Evolutionary conservation across 2,797 vertebrate genomes (phyloP).

Genomic region (Pipistrellus nathusii): DNA sequence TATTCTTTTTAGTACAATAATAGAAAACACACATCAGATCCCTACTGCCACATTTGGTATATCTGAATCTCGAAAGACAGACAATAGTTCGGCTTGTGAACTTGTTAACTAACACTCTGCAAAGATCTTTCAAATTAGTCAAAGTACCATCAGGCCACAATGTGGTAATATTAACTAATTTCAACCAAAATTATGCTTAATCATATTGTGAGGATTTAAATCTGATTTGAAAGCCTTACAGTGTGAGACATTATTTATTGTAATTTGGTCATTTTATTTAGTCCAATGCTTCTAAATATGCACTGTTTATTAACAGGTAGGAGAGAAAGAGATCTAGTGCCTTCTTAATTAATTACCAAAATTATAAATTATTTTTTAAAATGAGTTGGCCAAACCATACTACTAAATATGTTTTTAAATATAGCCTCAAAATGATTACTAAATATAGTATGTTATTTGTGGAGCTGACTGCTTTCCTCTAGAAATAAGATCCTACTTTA

Average conservation of each 20-base stretch:
- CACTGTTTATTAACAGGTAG: slow-evolving; percentile 30
- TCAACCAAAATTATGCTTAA: background rate
- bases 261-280: background rate
- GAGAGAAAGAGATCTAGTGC: background rate
- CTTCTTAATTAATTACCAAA: slow-evolving; percentile 55
- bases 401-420: slow-evolving; percentile 54
- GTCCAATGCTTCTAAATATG: slow-evolving; percentile 18
- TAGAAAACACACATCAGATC: slow-evolving; percentile 15
- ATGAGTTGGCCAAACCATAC: background rate
- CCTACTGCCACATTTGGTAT: background rate
- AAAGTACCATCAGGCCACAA: background rate
- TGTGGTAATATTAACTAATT: background rate
- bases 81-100: background rate
- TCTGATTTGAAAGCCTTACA: background rate
- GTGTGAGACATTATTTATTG: background rate
- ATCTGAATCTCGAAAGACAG: slow-evolving; percentile 43
- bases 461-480: background rate
- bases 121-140: slow-evolving; percentile 1
- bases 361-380: slow-evolving; percentile 46
- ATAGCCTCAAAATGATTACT: slow-evolving; percentile 39
- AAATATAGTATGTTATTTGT: slow-evolving; percentile 27
- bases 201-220: background rate
- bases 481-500: slow-evolving; percentile 51
- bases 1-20: background rate
- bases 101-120: background rate